Evolutionary conservation across 2,113 vertebrate genomes (phyloP).

Genomic region (Alligator sinensis): DNA sequence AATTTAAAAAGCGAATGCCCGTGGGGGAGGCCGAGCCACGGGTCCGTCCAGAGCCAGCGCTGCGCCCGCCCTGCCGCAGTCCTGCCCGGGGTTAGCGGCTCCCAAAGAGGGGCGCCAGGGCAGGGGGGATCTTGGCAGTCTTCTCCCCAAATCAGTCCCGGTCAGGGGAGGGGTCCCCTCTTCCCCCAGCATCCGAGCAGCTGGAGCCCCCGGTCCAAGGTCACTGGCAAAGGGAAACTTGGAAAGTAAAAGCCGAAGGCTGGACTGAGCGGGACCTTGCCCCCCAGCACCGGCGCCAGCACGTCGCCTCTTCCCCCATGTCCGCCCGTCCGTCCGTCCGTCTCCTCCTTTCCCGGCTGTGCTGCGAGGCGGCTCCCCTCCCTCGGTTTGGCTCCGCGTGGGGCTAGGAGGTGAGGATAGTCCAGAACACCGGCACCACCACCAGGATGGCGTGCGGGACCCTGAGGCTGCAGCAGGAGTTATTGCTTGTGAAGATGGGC

Average conservation of each 20-base stretch:
- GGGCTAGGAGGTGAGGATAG: constrained; percentile 79
- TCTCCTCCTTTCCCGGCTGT: background rate
- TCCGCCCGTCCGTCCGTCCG: background rate
- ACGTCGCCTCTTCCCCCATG: background rate
- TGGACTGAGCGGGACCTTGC: background rate
- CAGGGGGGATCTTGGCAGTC: background rate
- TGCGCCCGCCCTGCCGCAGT: too few relatives aligned
- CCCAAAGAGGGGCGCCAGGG: too few relatives aligned
- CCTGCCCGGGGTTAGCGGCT: too few relatives aligned
- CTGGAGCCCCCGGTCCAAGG: background rate
- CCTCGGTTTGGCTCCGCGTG: background rate
- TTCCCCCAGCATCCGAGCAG: background rate
- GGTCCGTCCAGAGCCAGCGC: too few relatives aligned
- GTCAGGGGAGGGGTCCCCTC: background rate
- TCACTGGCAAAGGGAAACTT: background rate
- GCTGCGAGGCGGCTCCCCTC: background rate
- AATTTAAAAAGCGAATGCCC: constrained; percentile 65
- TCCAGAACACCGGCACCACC: constrained; percentile 78
- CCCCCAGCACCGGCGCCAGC: background rate
- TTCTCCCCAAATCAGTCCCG: background rate
- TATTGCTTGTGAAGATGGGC: constrained; percentile 96
- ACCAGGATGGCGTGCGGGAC: constrained; percentile 73
- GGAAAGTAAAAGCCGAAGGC: background rate
- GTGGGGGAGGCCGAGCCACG: background rate
- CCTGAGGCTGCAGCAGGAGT: constrained; percentile 84